Conservation (phyloP, 2,888 invertebrate species). For the Ormyrus labotus region DNA sequence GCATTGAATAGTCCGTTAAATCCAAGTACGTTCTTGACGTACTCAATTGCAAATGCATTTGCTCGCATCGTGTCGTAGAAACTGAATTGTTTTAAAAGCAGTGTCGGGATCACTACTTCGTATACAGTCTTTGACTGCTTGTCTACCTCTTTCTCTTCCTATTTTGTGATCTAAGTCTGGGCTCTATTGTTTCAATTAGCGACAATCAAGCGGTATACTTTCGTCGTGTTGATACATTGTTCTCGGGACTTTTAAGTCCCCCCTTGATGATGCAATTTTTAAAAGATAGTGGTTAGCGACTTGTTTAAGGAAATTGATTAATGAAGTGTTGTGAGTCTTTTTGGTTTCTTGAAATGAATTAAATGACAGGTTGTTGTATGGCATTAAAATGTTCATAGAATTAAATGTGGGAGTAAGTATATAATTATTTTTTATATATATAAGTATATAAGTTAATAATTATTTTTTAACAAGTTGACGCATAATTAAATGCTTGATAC, state of each 20-base stretch:
- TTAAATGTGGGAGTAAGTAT: slow-evolving; percentile 6
- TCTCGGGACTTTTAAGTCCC: slow-evolving; percentile 1
- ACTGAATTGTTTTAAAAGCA: too few relatives aligned
- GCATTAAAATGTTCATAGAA: slow-evolving; percentile 9
- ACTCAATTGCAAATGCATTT: too few relatives aligned
- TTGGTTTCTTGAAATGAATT: background rate
- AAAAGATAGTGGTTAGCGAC: too few relatives aligned
- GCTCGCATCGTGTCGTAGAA: too few relatives aligned
- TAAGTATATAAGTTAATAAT: too few relatives aligned
- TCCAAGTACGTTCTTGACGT: too few relatives aligned
- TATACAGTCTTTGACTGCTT: slow-evolving; percentile 31
- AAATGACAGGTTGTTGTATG: background rate
- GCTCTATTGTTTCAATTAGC: slow-evolving; percentile 37
- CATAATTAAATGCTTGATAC: too few relatives aligned
- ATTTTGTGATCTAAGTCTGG: background rate
- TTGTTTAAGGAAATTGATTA: slow-evolving; percentile 9
- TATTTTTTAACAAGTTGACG: background rate
- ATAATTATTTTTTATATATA: background rate
- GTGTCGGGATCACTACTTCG: too few relatives aligned
- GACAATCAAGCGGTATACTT: slow-evolving; percentile 34
- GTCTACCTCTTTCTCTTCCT: background rate
- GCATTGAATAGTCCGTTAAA: too few relatives aligned
- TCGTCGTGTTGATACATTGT: slow-evolving; percentile 35
- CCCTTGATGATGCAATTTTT: too few relatives aligned
- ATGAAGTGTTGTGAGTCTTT: background rate